A percentile compares a stretch with the other conserved stretches of the same genome.
Conservation (phyloP, 2,113 vertebrate species). For the Corvus moneduloides region DNA sequence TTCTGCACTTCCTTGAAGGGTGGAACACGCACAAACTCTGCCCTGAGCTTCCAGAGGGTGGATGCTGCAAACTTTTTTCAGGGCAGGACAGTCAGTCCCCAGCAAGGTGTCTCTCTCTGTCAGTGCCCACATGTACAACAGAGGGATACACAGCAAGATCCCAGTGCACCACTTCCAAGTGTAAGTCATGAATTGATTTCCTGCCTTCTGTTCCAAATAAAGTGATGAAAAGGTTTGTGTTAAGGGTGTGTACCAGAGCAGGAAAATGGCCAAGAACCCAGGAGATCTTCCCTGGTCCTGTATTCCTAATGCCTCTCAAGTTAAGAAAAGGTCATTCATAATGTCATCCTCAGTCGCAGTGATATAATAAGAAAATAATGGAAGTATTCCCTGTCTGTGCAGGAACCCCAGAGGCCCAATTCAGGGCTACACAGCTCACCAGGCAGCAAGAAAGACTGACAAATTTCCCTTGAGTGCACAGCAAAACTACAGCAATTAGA, state of each 20-base stretch:
- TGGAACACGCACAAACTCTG: background rate
- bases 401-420: background rate
- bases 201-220: background rate
- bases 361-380: background rate
- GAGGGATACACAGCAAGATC: accelerated
- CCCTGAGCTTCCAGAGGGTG: background rate
- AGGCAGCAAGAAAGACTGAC: background rate
- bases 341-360: accelerated
- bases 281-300: background rate
- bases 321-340: background rate
- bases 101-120: background rate
- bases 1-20: background rate
- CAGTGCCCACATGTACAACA: background rate
- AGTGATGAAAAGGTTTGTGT: background rate
- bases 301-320: background rate
- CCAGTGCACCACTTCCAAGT: background rate
- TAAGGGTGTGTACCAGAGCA: background rate
- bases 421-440: background rate
- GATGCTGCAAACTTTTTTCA: background rate
- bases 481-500: background rate
- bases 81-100: background rate
- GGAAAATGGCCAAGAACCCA: background rate
- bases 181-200: background rate
- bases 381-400: background rate
- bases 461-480: background rate